These are phyloP conservation scores for Anomalospiza imberbis DNA, from an alignment of 2,797 vertebrate genomes.

Conservation along the genomic window DNA sequence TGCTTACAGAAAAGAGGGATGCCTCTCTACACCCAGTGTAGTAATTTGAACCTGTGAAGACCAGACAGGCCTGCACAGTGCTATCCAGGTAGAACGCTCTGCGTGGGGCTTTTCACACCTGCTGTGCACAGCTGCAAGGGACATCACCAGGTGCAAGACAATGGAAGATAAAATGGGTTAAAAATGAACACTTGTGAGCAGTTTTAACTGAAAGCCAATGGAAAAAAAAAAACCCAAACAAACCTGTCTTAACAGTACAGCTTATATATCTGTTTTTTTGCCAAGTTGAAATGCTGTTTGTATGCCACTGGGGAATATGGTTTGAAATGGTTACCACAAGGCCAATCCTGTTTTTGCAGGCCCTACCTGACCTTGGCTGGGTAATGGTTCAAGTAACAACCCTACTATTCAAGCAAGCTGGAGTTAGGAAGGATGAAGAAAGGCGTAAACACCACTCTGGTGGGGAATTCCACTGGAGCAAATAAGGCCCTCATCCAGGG, in stretches of 20 bases:
- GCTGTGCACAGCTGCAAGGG: not conserved
- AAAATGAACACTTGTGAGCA: not conserved
- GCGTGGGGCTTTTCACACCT: not conserved
- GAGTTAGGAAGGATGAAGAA: slow-evolving; percentile 61
- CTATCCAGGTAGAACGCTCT: not conserved
- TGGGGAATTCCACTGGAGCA: slow-evolving; percentile 65
- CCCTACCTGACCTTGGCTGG: slow-evolving; percentile 56
- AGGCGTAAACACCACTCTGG: slow-evolving; percentile 27
- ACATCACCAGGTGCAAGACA: slow-evolving; percentile 20
- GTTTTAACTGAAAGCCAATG: slow-evolving; percentile 13
- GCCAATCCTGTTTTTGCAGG: slow-evolving; percentile 31
- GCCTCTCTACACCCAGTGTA: not conserved
- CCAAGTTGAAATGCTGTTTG: slow-evolving; percentile 33
- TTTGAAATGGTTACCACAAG: slow-evolving; percentile 55
- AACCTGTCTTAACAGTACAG: not conserved
- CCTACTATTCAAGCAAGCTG: slow-evolving; percentile 62
- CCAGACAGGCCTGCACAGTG: not conserved
- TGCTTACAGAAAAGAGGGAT: not conserved
- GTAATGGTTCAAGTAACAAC: slow-evolving; percentile 63
- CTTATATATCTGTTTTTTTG: not conserved
- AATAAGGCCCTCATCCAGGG: slow-evolving; percentile 61
- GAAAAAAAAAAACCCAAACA: not conserved
- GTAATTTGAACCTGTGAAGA: not conserved
- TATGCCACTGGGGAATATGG: slow-evolving; percentile 34
- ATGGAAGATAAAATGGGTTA: not conserved